Base-by-base conservation (phyloP, 1,140 invertebrate species). In the Tribolium madens region DNA sequence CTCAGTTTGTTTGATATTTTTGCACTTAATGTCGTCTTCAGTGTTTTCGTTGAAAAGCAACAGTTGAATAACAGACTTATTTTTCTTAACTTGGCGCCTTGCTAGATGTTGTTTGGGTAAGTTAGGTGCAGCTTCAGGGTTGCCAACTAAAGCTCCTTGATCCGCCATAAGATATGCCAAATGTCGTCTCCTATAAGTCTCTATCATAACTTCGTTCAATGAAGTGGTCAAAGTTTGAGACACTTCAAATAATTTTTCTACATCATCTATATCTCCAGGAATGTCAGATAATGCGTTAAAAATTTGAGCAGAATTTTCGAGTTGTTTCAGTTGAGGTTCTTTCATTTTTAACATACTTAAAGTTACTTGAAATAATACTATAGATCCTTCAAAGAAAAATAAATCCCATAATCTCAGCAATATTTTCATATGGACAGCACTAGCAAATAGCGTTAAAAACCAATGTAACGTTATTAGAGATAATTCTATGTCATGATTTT, bases 361-460 rank as follows among this genome's bases (percentile, higher is more conserved):
- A 0, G 96, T 97, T 5, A 98, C 91, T 90, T 99, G 96, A 86
- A 99, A 99, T n/a, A 99, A 88, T 52, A 98, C 93, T 76, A 97
- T 92, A 7, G 96, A 97, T 46, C 98, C 98, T 86, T 99, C 94
- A 80, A 94, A 92, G 85, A 99, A 98, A 86, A 99, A 96, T 74
- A 98, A 88, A 87, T 99, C 98, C 98, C 98, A 99, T 78, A 99
- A 93, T 75, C 96, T 89, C 2, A 99, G 87, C 46, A 99, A 89
- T 76, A 98, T 95, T 87, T 96, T 97, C 91, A 98, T 97, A 82
- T 98, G 96, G n/a, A 99, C 95, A 75, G 99, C 96, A 84, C 97
- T 98, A 2, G 97, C 96, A 88, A 98, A 99, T n/a, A 99, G 86
- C 1, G 98, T 98, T 26, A 99, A 88, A 86, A 99, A 98, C 98